Evolutionary conservation across 2,113 vertebrate genomes (phyloP), one percentile per base, ranked within the genome.

Genomic region (Paracanthobrama guichenoti): DNA sequence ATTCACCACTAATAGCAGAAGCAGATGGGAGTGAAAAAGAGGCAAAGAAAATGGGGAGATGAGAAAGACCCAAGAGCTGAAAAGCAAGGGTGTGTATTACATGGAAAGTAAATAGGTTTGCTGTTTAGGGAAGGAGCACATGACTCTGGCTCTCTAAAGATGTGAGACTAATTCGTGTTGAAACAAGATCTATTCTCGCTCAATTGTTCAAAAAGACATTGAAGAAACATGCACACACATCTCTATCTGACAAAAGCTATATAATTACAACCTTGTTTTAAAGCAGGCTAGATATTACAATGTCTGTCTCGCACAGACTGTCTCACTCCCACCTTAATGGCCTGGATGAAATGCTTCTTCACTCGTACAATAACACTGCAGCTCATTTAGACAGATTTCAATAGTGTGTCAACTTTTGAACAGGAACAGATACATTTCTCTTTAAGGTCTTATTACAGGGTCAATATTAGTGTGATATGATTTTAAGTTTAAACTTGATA

Each of bases 1-100:
- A 67, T 28, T 22, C 80, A 0, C 8, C 81, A 20, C 22, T 91
- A 87, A 92, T 91, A 85, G 85, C 75, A 87, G 87, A 91, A 93
- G 86, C 92, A 93, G 91, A 89, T 86, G 84, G 39, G 7, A 55
- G 28, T n/a, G 48, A 67, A 75, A 31, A n/a, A 79, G 59, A 83
- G 46, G 24, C 35, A 31, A 57, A 53, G 26, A 59, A 35, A 50
- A 55, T 5, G 35, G 28, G 72, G 6, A 46, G 5, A 3, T 71
- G 82, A 90, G 28, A 39, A 64, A 69, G 14, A 46, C 22, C 42
- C 6, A 60, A 55, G 66, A 22, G 3, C 2, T 39, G 28, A 75
- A 57, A 57, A 55, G 64, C 42, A 74, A 26, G 60, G 67, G 46
- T 72, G 35, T 48, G 44, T 57, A 44, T 46, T 16, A 78, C 28